Conservation (phyloP, 2,888 invertebrate genomes). For the Crepidodera aurea region DNA sequence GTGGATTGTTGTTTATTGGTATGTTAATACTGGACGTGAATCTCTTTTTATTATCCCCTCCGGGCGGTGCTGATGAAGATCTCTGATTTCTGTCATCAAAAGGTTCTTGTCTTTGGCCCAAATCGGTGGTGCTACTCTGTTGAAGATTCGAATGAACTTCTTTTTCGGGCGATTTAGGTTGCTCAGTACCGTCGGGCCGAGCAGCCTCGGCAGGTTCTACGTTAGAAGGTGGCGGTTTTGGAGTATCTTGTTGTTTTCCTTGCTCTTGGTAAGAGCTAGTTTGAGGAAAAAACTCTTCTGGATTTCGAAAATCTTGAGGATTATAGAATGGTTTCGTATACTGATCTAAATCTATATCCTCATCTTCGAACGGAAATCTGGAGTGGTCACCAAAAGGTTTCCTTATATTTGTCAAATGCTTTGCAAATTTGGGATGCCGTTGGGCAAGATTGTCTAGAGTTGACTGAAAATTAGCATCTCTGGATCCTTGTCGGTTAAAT, state of each 20-base stretch:
- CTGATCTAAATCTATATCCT: constrained; percentile 32
- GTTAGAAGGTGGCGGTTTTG: constrained; percentile 22
- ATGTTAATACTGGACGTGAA: constrained; percentile 58
- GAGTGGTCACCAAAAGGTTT: constrained; percentile 59
- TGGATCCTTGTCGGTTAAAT: constrained; percentile 66
- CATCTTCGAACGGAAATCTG: constrained; percentile 56
- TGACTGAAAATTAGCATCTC: constrained; percentile 64
- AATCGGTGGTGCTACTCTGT: constrained; percentile 78
- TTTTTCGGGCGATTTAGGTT: constrained; percentile 1
- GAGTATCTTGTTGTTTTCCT: not conserved
- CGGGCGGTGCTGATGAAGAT: constrained; percentile 85
- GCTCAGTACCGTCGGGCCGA: constrained; percentile 50
- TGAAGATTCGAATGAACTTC: constrained; percentile 12
- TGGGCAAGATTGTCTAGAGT: constrained; percentile 75
- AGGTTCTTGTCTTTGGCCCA: constrained; percentile 73
- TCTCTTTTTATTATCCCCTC: constrained; percentile 61
- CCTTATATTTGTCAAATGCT: constrained; percentile 63
- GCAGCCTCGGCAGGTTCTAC: constrained; percentile 33
- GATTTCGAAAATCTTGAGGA: constrained; percentile 24
- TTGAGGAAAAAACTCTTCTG: constrained; percentile 12
- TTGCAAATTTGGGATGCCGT: constrained; percentile 79
- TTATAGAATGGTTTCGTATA: constrained; percentile 35
- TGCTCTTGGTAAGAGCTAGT: constrained; percentile 13
- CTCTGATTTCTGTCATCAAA: constrained; percentile 71
- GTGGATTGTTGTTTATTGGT: constrained; percentile 43